Evolutionary conservation across 2,113 vertebrate genomes (phyloP).

Genomic region (Sinocyclocheilus rhinocerous): DNA sequence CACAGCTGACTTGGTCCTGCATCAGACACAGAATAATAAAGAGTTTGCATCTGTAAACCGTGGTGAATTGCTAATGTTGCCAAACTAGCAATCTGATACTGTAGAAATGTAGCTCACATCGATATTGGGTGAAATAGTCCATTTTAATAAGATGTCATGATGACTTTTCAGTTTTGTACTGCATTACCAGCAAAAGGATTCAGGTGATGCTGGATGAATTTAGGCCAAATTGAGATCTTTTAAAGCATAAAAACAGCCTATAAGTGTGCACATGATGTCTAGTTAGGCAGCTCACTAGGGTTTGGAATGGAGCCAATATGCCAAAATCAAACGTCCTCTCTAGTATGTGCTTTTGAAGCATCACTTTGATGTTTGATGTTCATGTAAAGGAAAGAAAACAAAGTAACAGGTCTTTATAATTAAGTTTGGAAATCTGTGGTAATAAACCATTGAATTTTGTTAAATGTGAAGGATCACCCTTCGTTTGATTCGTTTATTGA

Average conservation of each 20-base stretch:
- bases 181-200: too few species aligned
- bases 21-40: neutral
- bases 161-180: neutral
- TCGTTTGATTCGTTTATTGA: too few species aligned
- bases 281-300: neutral
- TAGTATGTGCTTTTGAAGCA: neutral
- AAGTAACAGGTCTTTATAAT: too few species aligned
- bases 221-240: neutral
- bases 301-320: neutral
- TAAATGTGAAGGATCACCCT: too few species aligned
- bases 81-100: neutral
- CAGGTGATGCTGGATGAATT: too few species aligned
- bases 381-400: neutral
- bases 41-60: neutral
- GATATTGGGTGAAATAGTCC: too few species aligned
- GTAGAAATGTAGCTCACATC: neutral
- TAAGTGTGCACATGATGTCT: neutral
- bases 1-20: neutral
- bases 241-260: neutral
- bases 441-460: too few species aligned
- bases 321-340: neutral
- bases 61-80: slow-evolving; percentile 1
- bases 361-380: neutral
- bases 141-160: neutral
- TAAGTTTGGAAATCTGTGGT: too few species aligned